Base-by-base conservation (phyloP, 2,797 vertebrate species). In the Uromys caudimaculatus region DNA sequence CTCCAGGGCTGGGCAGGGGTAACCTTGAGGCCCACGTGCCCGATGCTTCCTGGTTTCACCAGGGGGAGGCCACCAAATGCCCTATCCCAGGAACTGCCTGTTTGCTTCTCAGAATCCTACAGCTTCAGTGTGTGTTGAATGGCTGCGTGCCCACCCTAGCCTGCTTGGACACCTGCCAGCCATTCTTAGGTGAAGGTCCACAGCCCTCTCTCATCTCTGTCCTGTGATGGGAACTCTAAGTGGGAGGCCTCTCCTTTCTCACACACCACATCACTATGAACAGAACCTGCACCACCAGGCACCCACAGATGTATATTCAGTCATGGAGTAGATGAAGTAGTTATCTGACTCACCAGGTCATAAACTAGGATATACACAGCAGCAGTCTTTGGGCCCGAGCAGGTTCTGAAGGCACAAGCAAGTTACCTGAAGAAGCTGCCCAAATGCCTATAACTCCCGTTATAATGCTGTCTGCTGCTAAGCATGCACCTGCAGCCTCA, bases 251-350 rank as follows among this genome's bases (percentile, higher is more conserved):
- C 89, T 92, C 41, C 13, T 0, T 58, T 29, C 41, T 77, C 44
- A 41, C 8, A 23, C 50, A 2, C 44, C 1, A 12, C 19, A 47
- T 76, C 21, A 6, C 24, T 9, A 44, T 38, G 17, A 50, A 38
- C 60, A 73, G 87, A 38, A 3, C 41, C 75, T 73, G 47, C 41
- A 44, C 2, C 0, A 27, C 41, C 47, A 92, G 13, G 32, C 58
- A 6, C 12, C 13, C 19, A 3, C 41, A 50, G 29, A 11, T 19
- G 14, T 0, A 7, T 5, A 21, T 11, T 35, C 56, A 44, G 1
- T 17, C 11, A 12, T 0, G 0, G 32, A 54, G 11, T 14, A 9
- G 56, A 19, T 4, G 69, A 86, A 71, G 47, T 24, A 17, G 21
- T 73, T 73, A 73, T 41, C 21, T 41, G 71, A 73, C 38, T 38